Evolutionary conservation across 1,140 invertebrate genomes (phyloP).

Genomic region (Nymphalis io): DNA sequence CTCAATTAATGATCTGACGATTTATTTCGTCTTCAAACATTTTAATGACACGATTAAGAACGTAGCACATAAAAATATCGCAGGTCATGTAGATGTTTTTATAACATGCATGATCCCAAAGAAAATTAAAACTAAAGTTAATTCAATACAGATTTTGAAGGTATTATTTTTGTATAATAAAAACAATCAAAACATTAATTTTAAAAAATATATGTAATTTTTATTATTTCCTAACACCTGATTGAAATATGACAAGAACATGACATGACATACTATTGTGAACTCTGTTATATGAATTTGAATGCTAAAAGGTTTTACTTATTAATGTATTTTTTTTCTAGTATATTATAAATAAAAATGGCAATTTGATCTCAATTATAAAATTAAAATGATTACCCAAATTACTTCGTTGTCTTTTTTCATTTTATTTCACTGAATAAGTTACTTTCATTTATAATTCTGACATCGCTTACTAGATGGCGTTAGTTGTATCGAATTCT

Average conservation of each 20-base stretch:
- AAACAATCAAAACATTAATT: too few relatives aligned
- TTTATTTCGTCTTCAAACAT: slow-evolving; percentile 23
- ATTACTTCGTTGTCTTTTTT: too few relatives aligned
- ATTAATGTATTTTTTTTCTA: too few relatives aligned
- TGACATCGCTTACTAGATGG: slow-evolving; percentile 50
- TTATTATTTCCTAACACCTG: too few relatives aligned
- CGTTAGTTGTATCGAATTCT: slow-evolving; percentile 43
- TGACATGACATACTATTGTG: too few relatives aligned
- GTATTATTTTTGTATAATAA: background rate
- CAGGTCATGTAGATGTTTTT: background rate
- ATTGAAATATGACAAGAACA: too few relatives aligned
- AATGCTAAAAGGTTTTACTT: too few relatives aligned
- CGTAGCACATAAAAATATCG: slow-evolving; percentile 4
- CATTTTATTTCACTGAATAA: background rate
- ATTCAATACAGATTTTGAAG: background rate
- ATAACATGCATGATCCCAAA: background rate
- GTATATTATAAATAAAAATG: too few relatives aligned
- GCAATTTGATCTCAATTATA: too few relatives aligned
- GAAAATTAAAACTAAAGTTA: background rate
- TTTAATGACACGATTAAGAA: slow-evolving; percentile 20
- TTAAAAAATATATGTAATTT: too few relatives aligned
- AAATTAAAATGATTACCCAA: too few relatives aligned
- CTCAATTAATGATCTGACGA: slow-evolving; percentile 28
- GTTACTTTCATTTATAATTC: slow-evolving; percentile 2
- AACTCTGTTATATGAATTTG: too few relatives aligned